These are phyloP conservation scores for Chinchilla lanigera DNA, from an alignment of 2,113 vertebrate species.

Conservation along the genomic window DNA sequence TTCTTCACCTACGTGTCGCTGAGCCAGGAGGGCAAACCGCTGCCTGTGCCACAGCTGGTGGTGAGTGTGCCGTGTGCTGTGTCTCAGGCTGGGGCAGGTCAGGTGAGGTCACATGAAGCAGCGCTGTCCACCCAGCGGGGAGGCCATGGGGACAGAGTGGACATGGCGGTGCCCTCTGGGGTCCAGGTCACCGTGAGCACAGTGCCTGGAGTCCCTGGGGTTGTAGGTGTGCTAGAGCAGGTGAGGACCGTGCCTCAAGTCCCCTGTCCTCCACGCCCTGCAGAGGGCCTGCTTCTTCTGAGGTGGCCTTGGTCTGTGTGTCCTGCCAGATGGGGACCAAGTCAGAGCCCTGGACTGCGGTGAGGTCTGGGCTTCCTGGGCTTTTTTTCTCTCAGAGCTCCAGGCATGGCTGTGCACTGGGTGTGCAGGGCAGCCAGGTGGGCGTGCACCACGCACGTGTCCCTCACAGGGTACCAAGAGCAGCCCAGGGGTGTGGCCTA, in stretches of 20 bases:
- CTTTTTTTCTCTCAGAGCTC: background rate
- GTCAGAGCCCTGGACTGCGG: background rate
- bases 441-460: background rate
- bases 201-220: fast-evolving
- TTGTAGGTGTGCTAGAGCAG: fast-evolving
- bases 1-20: slow-evolving; percentile 98
- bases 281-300: fast-evolving
- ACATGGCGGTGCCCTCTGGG: background rate
- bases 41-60: slow-evolving; percentile 92
- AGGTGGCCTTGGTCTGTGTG: background rate
- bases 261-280: background rate
- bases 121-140: background rate
- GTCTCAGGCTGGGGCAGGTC: too few species aligned
- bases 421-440: background rate
- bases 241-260: background rate
- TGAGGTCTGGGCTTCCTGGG: fast-evolving
- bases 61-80: slow-evolving; percentile 83
- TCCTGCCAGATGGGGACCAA: background rate
- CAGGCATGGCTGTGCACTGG: background rate
- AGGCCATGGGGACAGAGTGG: background rate
- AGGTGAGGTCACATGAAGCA: background rate
- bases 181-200: fast-evolving
- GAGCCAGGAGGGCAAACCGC: slow-evolving; percentile 91
- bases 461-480: background rate
- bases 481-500: background rate